Percentiles rank a stretch among this genome's conserved stretches.
Conservation (phyloP, 2,797 vertebrate species). For the Mus minutoides region DNA sequence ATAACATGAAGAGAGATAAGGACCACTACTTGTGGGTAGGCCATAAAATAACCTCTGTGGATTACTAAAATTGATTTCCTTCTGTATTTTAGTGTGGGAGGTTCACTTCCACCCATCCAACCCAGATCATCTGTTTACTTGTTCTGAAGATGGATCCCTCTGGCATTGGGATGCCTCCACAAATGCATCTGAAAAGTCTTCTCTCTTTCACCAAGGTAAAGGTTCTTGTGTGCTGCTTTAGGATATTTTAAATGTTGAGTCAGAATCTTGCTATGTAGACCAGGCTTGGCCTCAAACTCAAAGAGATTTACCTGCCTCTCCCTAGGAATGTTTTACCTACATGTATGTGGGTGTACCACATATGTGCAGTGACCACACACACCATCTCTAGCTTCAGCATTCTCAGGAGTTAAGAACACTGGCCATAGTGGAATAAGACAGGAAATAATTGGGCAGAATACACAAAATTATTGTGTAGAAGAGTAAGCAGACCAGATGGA, state of each 20-base stretch:
- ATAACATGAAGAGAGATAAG: neutral
- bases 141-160: conserved; percentile 97
- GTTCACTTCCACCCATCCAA: conserved; percentile 97
- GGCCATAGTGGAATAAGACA: neutral
- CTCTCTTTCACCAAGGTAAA: conserved; percentile 94
- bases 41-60: neutral
- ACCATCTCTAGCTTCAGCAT: neutral
- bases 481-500: neutral
- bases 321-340: neutral
- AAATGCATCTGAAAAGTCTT: conserved; percentile 90
- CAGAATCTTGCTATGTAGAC: neutral
- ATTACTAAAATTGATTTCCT: neutral
- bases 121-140: conserved; percentile 97
- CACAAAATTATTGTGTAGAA: neutral
- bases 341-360: neutral
- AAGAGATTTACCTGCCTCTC: neutral
- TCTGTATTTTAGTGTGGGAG: conserved; percentile 94
- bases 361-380: neutral
- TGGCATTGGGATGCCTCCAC: conserved; percentile 96
- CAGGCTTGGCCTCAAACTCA: neutral
- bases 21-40: neutral
- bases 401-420: neutral
- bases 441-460: neutral
- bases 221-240: neutral
- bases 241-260: conserved; percentile 27